Evolutionary conservation across 2,888 invertebrate genomes (phyloP).

Genomic region (Julus scandinavius): DNA sequence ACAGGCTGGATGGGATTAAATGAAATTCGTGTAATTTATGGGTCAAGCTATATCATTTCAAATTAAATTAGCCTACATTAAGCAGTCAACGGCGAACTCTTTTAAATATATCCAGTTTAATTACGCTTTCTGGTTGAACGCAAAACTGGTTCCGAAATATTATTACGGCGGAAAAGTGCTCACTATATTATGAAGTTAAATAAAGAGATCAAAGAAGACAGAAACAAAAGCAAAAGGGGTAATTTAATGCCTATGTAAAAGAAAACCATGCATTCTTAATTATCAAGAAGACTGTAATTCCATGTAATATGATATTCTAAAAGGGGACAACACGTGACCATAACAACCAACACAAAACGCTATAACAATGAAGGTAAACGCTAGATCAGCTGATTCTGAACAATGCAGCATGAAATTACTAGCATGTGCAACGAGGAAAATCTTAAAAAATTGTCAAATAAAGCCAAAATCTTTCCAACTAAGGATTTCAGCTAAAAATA

Average conservation of each 20-base stretch:
- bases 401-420: no score
- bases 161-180: neutral
- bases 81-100: neutral
- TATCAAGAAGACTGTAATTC: neutral
- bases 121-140: conserved; percentile 29
- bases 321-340: neutral
- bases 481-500: no score
- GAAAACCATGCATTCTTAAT: neutral
- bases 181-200: neutral
- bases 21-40: conserved; percentile 34
- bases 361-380: no score
- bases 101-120: conserved; percentile 40
- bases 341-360: neutral
- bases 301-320: neutral
- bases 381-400: no score
- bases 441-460: no score
- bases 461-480: no score
- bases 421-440: no score
- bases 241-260: neutral
- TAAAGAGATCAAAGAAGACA: conserved; percentile 28
- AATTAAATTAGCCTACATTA: conserved; percentile 20
- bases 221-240: neutral
- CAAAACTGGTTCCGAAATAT: conserved; percentile 39
- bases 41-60: conserved; percentile 43
- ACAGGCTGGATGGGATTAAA: conserved; percentile 26